Evolutionary conservation across 2,113 vertebrate genomes (phyloP), one percentile per base, ranked within the genome.

Genomic region (Conger conger): DNA sequence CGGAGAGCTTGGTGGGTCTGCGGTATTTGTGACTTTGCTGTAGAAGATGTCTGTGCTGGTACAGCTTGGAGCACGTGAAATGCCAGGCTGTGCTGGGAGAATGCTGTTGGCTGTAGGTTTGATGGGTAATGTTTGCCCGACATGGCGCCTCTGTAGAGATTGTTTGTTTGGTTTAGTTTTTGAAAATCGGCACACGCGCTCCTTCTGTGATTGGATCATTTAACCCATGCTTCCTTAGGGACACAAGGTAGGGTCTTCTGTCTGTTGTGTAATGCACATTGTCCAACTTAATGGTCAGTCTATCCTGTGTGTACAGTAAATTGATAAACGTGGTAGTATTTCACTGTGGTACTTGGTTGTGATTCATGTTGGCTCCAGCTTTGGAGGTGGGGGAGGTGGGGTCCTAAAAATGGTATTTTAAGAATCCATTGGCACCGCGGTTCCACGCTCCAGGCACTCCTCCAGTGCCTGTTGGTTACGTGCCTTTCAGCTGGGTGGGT

Each of bases 401-500:
- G n/a, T n/a, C n/a, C n/a, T n/a, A n/a, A n/a, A n/a, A n/a, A n/a
- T n/a, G n/a, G n/a, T n/a, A n/a, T n/a, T n/a, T n/a, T n/a, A n/a
- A n/a, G n/a, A n/a, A n/a, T n/a, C n/a, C n/a, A n/a, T n/a, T n/a
- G n/a, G n/a, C n/a, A n/a, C n/a, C n/a, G n/a, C n/a, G n/a, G n/a
- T n/a, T n/a, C 40, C 30, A 30, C 3, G 27, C 35, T 38, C 36
- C 17, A 6, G 33, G 15, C 13, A 53, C 16, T 53, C 54, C 18
- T 16, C 18, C 18, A 16, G 23, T 54, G 42, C 42, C 38, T 8
- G 42, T 30, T 9, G 54, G 54, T 79, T 80, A 78, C 79, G 57
- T 85, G 80, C 78, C 57, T 35, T 54, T 5, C 33, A 40, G 36
- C 30, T 35, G 86, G 73, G 83, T 16, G 79, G 76, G 84, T 84